Conservation (phyloP, 2,888 invertebrate species). For the Boloria selene region DNA sequence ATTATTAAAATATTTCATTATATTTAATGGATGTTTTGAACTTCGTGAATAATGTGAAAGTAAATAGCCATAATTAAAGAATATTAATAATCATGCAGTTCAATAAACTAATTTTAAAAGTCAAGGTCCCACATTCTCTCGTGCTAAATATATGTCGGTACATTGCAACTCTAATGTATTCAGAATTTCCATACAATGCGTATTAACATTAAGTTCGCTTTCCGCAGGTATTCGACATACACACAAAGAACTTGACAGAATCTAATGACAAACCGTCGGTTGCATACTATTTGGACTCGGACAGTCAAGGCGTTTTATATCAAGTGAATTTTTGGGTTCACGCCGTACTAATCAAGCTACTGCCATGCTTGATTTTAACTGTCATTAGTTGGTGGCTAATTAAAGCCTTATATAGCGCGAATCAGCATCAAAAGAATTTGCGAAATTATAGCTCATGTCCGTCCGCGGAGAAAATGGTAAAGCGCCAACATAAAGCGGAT, state of each 20-base stretch:
- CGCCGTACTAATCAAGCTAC: constrained; percentile 89
- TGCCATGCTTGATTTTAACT: constrained; percentile 90
- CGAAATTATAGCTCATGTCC: constrained; percentile 84
- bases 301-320: constrained; percentile 83
- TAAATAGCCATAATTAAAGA: too few relatives aligned
- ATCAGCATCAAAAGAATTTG: constrained; percentile 87
- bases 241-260: constrained; percentile 72
- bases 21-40: not conserved
- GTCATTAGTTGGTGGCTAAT: constrained; percentile 87
- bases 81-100: not conserved
- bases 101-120: not conserved
- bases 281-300: constrained; percentile 77
- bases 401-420: constrained; percentile 88
- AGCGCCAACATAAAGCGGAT: constrained; percentile 83
- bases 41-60: not conserved
- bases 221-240: constrained; percentile 73
- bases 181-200: constrained; percentile 42
- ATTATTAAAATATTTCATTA: not conserved
- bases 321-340: constrained; percentile 91
- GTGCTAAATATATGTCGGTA: constrained; percentile 14
- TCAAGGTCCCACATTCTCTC: constrained; percentile 24
- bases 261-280: constrained; percentile 56
- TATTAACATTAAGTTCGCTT: constrained; percentile 52
- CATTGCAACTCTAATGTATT: constrained; percentile 7
- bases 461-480: constrained; percentile 70